These are phyloP conservation scores for Potamilus streckersoni DNA, from an alignment of 1,140 invertebrate genomes.

Conservation along the genomic window DNA sequence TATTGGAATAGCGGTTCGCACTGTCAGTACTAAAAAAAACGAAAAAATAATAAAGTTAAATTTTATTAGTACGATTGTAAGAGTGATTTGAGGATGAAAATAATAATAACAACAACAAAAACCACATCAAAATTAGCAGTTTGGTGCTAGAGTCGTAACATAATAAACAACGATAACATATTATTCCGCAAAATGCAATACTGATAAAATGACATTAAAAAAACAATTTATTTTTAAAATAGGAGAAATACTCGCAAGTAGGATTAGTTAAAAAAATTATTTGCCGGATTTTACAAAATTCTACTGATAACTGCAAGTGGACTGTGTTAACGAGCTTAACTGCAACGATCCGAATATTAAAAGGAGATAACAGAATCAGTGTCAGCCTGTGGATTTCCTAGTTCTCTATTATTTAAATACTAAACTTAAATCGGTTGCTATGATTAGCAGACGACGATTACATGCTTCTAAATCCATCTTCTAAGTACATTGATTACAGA, in stretches of 20 bases:
- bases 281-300: too few species aligned
- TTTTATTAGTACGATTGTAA: not conserved
- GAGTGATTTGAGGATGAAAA: not conserved
- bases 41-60: not conserved
- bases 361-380: too few species aligned
- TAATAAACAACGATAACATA: not conserved
- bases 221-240: not conserved
- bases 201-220: not conserved
- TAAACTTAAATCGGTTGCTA: too few species aligned
- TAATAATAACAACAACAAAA: not conserved
- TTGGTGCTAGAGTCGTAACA: not conserved
- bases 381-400: too few species aligned
- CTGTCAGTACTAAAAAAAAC: conserved; percentile 42
- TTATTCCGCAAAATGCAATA: not conserved
- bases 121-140: not conserved
- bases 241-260: not conserved
- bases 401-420: too few species aligned
- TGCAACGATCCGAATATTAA: too few species aligned
- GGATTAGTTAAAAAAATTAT: not conserved
- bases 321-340: too few species aligned
- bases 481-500: too few species aligned
- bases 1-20: conserved; percentile 71
- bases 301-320: too few species aligned
- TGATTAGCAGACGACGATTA: too few species aligned
- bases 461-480: too few species aligned